These are phyloP conservation scores for Netelia fuscicornis DNA, from an alignment of 2,888 invertebrate species.

Conservation along the genomic window DNA sequence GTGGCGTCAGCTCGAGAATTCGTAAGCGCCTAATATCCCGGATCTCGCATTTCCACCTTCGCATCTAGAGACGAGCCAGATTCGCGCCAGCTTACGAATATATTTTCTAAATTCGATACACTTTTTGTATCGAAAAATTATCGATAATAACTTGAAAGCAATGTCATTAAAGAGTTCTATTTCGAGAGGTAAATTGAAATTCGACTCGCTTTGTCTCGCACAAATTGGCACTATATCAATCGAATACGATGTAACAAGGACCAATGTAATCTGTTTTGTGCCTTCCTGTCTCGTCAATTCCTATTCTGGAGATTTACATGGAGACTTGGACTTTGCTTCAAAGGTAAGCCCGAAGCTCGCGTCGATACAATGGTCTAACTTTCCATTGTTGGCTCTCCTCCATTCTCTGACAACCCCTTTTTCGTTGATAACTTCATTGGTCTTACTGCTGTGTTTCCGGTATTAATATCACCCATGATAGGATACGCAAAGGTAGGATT, in stretches of 20 bases:
- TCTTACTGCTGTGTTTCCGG: background rate
- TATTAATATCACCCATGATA: background rate
- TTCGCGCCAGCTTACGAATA: constrained; percentile 35
- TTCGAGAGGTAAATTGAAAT: no score
- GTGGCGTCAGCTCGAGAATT: constrained; percentile 62
- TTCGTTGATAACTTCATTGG: background rate
- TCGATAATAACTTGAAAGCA: constrained; percentile 27
- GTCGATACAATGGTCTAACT: constrained; percentile 79
- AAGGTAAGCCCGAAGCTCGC: constrained; percentile 77
- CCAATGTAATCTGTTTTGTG: constrained; percentile 7
- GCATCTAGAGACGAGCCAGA: constrained; percentile 24
- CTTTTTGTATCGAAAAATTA: constrained; percentile 8
- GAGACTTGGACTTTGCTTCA: constrained; percentile 23
- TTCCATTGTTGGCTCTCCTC: constrained; percentile 77
- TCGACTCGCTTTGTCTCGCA: no score
- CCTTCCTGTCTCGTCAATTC: constrained; percentile 1
- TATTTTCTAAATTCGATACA: constrained; percentile 39
- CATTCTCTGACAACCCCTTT: background rate
- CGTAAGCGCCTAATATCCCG: constrained; percentile 54
- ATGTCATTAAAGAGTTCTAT: background rate
- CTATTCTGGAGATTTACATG: constrained; percentile 24
- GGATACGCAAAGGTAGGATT: background rate
- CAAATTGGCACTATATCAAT: background rate
- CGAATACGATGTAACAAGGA: background rate
- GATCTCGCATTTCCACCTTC: constrained; percentile 28